Percentiles rank a stretch among this genome's conserved stretches.
These are phyloP conservation scores for Holocentrus rufus DNA, from an alignment of 2,797 vertebrate genomes.

Conservation along the genomic window DNA sequence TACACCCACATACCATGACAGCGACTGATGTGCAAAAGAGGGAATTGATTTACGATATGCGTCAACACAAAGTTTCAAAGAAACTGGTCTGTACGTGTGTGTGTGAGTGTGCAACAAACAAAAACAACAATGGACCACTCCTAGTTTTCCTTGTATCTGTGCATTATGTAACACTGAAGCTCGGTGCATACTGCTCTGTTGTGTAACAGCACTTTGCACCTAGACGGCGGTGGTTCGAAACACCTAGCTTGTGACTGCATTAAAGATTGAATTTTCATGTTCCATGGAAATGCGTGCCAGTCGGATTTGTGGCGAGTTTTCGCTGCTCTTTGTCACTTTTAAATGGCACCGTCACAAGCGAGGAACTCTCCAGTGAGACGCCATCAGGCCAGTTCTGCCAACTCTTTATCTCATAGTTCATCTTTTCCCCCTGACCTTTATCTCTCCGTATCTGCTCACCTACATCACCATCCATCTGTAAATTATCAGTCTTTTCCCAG, in stretches of 20 bases:
- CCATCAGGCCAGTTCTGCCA: not conserved
- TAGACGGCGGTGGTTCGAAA: constrained; percentile 2
- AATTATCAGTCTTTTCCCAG: not conserved
- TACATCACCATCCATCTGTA: not conserved
- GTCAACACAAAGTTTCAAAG: too few relatives aligned
- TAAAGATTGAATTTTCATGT: constrained; percentile 50
- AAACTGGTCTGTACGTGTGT: too few relatives aligned
- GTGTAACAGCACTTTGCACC: constrained; percentile 56
- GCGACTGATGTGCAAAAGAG: too few relatives aligned
- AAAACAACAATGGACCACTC: not conserved
- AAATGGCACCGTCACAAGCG: constrained; percentile 6
- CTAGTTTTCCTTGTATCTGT: not conserved
- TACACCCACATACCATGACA: too few relatives aligned
- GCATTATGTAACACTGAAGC: not conserved
- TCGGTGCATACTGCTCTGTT: not conserved
- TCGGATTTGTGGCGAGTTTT: constrained; percentile 35
- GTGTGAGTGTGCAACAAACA: not conserved
- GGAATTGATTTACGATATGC: too few relatives aligned
- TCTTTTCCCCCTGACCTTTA: not conserved
- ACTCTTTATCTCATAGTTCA: not conserved
- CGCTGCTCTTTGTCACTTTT: constrained; percentile 55
- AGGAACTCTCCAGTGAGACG: not conserved
- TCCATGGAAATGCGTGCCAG: not conserved
- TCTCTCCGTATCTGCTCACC: not conserved
- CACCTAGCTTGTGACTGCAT: not conserved